phyloP scores from a whole-genome alignment of 64 coral and sea anemone genomes.

The Porites lutea region DNA sequence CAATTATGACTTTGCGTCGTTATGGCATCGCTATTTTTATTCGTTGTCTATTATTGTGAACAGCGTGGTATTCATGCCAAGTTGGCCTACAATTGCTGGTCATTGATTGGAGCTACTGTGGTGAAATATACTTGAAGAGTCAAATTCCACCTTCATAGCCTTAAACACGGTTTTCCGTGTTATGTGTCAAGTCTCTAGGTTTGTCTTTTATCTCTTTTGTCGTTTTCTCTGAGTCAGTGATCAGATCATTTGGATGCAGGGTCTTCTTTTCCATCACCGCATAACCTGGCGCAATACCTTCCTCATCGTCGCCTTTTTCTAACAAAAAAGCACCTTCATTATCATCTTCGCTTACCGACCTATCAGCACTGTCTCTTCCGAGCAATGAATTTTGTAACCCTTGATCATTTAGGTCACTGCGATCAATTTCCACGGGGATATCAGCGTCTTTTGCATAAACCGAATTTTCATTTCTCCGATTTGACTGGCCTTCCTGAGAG shows the following conservation, averaged over 20 bases:
- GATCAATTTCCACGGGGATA: slow-evolving; percentile 20
- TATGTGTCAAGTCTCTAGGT: not conserved
- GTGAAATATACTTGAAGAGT: not conserved
- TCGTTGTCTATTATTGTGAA: no score
- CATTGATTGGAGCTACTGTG: not conserved
- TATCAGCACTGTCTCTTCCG: not conserved
- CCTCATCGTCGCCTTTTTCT: not conserved
- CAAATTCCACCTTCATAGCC: not conserved
- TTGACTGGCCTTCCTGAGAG: not conserved
- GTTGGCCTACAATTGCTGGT: no score
- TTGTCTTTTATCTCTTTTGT: no score
- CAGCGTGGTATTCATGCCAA: no score
- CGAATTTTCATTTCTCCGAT: not conserved
- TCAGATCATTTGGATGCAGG: not conserved
- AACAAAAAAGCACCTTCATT: not conserved
- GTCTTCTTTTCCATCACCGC: slow-evolving; percentile 13
- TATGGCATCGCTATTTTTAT: no score
- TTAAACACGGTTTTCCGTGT: not conserved
- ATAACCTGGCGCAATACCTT: not conserved
- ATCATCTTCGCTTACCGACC: not conserved
- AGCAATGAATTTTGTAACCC: slow-evolving; percentile 10
- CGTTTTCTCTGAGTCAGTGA: not conserved
- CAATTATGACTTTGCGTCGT: no score
- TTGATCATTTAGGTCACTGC: slow-evolving; percentile 16
- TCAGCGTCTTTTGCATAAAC: not conserved